phyloP scores from a whole-genome alignment of 2,113 vertebrate species.

The Jaculus jaculus region DNA sequence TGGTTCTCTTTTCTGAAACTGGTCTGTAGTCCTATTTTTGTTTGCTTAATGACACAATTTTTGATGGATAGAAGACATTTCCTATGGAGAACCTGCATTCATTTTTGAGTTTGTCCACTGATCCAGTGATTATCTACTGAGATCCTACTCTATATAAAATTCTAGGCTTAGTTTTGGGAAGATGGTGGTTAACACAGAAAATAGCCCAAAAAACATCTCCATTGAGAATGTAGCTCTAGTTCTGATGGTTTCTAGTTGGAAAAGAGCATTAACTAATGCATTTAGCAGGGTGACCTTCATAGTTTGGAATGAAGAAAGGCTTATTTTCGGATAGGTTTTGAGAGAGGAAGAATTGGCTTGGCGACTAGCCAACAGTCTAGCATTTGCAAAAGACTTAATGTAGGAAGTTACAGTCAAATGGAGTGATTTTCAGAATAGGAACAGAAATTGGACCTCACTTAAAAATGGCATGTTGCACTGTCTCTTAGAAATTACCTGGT shows the following conservation, averaged over 20 bases:
- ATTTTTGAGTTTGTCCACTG: background rate
- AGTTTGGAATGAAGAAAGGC: background rate
- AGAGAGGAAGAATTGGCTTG: background rate
- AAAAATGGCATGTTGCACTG: background rate
- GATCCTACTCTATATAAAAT: background rate
- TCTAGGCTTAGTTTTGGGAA: background rate
- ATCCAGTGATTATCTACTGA: background rate
- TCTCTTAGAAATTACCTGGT: constrained; percentile 18
- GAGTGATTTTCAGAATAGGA: background rate
- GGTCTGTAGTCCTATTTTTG: background rate
- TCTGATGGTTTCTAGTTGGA: background rate
- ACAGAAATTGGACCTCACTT: background rate
- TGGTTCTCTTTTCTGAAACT: background rate
- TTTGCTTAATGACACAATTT: background rate
- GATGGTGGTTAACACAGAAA: background rate
- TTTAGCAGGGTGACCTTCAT: background rate
- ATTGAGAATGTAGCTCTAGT: background rate
- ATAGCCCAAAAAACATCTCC: background rate
- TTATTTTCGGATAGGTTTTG: background rate
- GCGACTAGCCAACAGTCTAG: background rate
- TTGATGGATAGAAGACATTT: background rate
- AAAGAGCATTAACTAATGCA: background rate
- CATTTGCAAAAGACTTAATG: background rate
- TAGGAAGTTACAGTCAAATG: background rate
- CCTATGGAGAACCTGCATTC: background rate